phyloP scores from a whole-genome alignment of 2,888 invertebrate species.

The Drosophila atroscutellata region DNA sequence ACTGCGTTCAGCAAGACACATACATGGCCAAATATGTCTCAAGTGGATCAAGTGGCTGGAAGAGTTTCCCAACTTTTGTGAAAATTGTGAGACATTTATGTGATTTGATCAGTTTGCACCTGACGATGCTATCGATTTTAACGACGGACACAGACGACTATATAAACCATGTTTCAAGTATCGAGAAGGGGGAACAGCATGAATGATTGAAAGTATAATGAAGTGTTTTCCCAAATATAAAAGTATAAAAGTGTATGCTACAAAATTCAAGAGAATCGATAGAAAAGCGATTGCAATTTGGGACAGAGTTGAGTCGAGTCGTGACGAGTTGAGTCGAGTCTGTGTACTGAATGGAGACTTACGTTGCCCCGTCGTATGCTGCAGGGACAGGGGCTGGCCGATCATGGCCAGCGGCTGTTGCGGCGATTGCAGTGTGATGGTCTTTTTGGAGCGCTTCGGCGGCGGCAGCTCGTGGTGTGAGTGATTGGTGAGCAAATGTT shows the following conservation, averaged over 20 bases:
- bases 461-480: constrained; percentile 85
- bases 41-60: neutral
- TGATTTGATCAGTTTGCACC: neutral
- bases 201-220: neutral
- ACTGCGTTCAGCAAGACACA: neutral
- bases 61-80: neutral
- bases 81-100: neutral
- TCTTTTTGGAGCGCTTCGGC: constrained; percentile 84
- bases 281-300: neutral
- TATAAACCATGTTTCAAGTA: neutral
- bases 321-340: neutral
- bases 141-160: neutral
- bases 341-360: constrained; percentile 54
- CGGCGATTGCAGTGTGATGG: constrained; percentile 78
- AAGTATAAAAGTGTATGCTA: neutral
- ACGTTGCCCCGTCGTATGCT: constrained; percentile 84
- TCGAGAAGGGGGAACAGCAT: neutral
- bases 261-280: neutral
- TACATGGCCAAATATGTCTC: neutral
- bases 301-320: neutral
- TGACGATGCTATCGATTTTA: neutral
- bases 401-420: constrained; percentile 84
- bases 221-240: neutral
- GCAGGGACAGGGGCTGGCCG: constrained; percentile 84
- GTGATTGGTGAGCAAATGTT: constrained; percentile 85